Percentiles rank a stretch among this genome's conserved stretches.
These are phyloP conservation scores for Hemicordylus capensis DNA, from an alignment of 2,113 vertebrate genomes.

Conservation along the genomic window DNA sequence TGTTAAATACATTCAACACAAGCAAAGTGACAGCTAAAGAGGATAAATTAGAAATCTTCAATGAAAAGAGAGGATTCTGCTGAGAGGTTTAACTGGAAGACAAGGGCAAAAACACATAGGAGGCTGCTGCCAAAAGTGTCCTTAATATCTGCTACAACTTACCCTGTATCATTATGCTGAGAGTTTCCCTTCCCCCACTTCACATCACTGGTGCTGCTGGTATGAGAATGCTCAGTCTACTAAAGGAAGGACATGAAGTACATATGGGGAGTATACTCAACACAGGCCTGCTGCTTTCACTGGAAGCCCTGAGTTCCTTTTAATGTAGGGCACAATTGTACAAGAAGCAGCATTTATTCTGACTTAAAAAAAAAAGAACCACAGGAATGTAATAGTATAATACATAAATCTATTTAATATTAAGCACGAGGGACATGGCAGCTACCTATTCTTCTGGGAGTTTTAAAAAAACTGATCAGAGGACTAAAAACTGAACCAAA, in stretches of 20 bases:
- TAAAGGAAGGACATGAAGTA: not conserved
- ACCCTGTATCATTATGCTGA: not conserved
- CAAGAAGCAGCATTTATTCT: not conserved
- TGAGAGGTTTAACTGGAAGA: not conserved
- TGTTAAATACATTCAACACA: not conserved
- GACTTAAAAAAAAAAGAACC: not conserved
- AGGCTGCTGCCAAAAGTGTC: not conserved
- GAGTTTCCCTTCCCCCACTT: not conserved
- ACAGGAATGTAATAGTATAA: not conserved
- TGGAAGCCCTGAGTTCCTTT: not conserved
- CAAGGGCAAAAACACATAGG: not conserved
- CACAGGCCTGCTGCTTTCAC: not conserved
- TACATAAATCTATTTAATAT: not conserved
- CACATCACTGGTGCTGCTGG: not conserved
- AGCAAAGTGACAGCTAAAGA: not conserved
- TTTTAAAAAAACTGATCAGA: not conserved
- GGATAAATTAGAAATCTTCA: not conserved
- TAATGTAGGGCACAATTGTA: not conserved
- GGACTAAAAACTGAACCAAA: not conserved
- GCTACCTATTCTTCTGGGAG: not conserved
- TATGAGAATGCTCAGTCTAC: not conserved
- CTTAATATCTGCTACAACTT: not conserved
- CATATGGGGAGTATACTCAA: not conserved
- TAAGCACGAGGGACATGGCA: not conserved
- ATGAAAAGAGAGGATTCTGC: not conserved